Percentiles rank a stretch among this genome's conserved stretches.
These are phyloP conservation scores for Echinarachnius parma DNA, from an alignment of 53 echinoderm and acorn worm genomes.

Conservation along the genomic window DNA sequence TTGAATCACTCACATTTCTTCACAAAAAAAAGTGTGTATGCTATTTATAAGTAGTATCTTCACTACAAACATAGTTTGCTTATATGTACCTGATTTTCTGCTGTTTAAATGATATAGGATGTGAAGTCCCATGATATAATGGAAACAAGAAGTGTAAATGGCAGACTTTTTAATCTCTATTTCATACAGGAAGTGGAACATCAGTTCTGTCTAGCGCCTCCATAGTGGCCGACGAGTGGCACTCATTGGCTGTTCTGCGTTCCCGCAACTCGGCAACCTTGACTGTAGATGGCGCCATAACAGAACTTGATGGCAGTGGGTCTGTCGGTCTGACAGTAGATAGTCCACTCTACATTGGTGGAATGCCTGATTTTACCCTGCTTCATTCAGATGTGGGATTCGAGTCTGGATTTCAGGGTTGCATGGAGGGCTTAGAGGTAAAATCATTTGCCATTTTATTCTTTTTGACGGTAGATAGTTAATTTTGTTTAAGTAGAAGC, in stretches of 20 bases:
- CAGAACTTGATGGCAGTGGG: constrained; percentile 54
- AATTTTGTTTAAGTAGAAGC: no score
- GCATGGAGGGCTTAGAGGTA: constrained; percentile 80
- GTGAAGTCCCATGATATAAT: no score
- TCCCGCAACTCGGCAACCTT: constrained; percentile 65
- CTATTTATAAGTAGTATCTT: no score
- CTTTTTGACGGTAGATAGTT: no score
- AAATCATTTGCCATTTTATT: no score
- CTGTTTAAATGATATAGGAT: no score
- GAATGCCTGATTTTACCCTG: constrained; percentile 44
- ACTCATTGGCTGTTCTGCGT: constrained; percentile 54
- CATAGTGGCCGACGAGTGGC: constrained; percentile 76
- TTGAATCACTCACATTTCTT: no score
- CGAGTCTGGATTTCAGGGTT: constrained; percentile 72
- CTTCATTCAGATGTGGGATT: constrained; percentile 63
- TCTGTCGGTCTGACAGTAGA: constrained; percentile 59
- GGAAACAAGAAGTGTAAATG: no score
- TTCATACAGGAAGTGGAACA: constrained; percentile 54
- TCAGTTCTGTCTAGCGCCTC: constrained; percentile 52
- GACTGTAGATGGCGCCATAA: constrained; percentile 57
- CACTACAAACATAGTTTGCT: no score
- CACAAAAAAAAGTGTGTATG: no score
- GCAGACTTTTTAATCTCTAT: no score
- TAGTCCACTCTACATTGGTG: constrained; percentile 65
- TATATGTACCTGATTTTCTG: no score